These are phyloP conservation scores for Taphrorychus bicolor DNA, from an alignment of 2,888 invertebrate genomes.

Conservation along the genomic window DNA sequence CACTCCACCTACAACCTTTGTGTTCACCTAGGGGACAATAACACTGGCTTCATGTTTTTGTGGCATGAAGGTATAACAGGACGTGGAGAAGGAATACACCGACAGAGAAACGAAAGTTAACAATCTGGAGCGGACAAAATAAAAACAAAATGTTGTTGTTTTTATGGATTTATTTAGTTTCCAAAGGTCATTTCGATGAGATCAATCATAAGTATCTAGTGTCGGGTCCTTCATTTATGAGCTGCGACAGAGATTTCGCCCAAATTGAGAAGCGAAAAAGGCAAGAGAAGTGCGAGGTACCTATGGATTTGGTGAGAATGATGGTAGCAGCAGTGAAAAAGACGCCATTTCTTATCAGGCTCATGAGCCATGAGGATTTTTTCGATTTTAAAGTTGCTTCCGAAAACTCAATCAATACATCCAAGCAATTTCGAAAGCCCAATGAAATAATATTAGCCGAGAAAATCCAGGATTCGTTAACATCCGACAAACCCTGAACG, in stretches of 20 bases:
- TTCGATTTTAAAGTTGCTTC: too few species aligned
- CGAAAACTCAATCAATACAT: too few species aligned
- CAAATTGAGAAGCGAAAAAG: constrained; percentile 21
- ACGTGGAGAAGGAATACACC: constrained; percentile 9
- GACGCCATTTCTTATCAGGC: too few species aligned
- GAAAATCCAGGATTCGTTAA: too few species aligned
- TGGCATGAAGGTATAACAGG: constrained; percentile 10
- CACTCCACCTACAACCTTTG: constrained; percentile 18
- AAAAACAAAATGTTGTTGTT: constrained; percentile 20
- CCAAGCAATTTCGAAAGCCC: too few species aligned
- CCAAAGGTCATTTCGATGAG: constrained; percentile 3
- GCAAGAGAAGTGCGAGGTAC: not conserved
- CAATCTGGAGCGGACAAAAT: constrained; percentile 32
- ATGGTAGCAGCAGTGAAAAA: too few species aligned
- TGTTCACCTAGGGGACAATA: constrained; percentile 6
- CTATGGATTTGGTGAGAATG: too few species aligned
- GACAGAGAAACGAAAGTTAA: not conserved
- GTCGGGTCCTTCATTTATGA: constrained; percentile 22
- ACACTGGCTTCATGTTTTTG: not conserved
- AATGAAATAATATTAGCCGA: too few species aligned
- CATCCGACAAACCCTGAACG: too few species aligned
- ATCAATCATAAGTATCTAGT: constrained; percentile 25
- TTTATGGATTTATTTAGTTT: constrained; percentile 10
- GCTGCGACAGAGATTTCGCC: constrained; percentile 23
- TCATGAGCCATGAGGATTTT: too few species aligned